Conservation (phyloP, 1,140 invertebrate species). For the Saccostrea glomerata region DNA sequence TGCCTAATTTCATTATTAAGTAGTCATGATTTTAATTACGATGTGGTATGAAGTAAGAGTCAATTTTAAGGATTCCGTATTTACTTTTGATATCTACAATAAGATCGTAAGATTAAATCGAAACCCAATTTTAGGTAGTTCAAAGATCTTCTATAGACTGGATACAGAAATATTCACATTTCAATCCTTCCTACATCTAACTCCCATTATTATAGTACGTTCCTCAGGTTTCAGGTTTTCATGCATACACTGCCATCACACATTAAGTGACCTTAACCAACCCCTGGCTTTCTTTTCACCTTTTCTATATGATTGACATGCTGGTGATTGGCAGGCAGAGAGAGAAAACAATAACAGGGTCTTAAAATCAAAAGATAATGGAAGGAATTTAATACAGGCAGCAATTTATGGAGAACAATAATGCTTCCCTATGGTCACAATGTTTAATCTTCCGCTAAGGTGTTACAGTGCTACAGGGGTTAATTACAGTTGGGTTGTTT, state of each 20-base stretch:
- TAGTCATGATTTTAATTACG: neutral
- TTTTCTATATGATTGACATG: neutral
- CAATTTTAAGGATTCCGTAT: neutral
- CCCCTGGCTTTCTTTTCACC: constrained; percentile 23
- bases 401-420: constrained; percentile 18
- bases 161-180: neutral
- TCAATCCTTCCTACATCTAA: neutral
- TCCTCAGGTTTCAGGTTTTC: neutral
- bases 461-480: constrained; percentile 20
- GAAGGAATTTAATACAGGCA: constrained; percentile 20
- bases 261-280: constrained; percentile 1
- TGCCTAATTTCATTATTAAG: too few species aligned
- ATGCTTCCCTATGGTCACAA: neutral
- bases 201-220: neutral
- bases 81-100: neutral
- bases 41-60: neutral
- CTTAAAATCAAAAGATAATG: constrained; percentile 16
- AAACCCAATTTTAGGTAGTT: neutral
- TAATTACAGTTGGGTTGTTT: constrained; percentile 11
- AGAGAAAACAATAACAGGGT: neutral
- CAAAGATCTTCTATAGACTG: neutral
- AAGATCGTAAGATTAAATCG: neutral
- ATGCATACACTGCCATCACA: neutral
- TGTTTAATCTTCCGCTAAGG: constrained; percentile 17
- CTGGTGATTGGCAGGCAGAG: neutral